Base-by-base conservation (phyloP, 1,140 invertebrate genomes). In the Drosophila truncata region DNA sequence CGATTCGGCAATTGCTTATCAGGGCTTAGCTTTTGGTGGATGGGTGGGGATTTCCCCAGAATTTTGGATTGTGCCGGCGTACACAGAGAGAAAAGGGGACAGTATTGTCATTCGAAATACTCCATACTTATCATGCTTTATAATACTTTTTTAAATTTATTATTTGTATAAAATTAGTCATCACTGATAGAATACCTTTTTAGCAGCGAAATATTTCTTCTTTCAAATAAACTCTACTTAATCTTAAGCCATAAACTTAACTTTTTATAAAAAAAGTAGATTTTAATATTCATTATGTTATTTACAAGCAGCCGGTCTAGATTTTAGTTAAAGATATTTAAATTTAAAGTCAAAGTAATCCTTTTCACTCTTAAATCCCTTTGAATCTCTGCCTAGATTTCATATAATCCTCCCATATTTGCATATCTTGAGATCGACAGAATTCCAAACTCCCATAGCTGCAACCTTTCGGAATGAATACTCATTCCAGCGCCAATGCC, bases 1-100 rank as follows among this genome's bases (percentile, higher is more conserved):
- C 23, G 10, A 59, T 80, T 76, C 44, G 23, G 39, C 47, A 69
- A 72, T 55, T 52, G 69, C 57, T 60, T 65, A 62, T 73, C 42
- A 83, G 66, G 44, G 23, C 25, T 67, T 66, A 76, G 10, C 11
- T 50, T 37, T 44, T 37, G 20, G 20, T 6, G 11, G 9, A 14
- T 29, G 31, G 35, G 16, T 6, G 16, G 41, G 33, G 23, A 47
- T 41, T 16, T 57, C 27, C n/a, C 42, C 18, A 37, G 18, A 63
- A 55, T 8, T 41, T 41, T 29, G 14, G 0, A 33, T 49, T 49
- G 14, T 20, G 8, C 2, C 11, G 11, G 2, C 14, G 0, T 29
- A 10, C 37, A 58, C 25, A 8, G 18, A 23, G 14, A 58, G 37
- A 47, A 67, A 55, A n/a, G 6, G 33, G 31, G 5, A 33, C 41